A percentile compares a stretch with the other conserved stretches of the same genome.
phyloP scores from a whole-genome alignment of 2,113 vertebrate genomes.

The Callochromis pleurospilus region DNA sequence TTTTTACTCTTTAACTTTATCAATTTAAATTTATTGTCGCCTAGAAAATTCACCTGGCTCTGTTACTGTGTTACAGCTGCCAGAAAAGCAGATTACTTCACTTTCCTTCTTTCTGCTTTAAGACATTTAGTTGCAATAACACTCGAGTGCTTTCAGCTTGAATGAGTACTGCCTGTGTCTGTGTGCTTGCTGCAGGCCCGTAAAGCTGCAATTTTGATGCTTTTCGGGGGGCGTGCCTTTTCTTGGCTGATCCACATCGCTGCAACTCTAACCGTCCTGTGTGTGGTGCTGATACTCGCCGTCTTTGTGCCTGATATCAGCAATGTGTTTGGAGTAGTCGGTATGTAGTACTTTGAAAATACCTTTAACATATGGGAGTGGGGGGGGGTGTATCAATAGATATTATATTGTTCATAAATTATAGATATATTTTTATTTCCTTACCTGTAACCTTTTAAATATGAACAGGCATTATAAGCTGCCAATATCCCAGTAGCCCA shows the following conservation, averaged over 20 bases:
- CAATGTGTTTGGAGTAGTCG: constrained; percentile 87
- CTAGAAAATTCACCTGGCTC: background rate
- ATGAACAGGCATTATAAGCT: background rate
- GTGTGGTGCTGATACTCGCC: constrained; percentile 80
- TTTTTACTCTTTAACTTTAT: background rate
- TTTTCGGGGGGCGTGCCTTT: constrained; percentile 72
- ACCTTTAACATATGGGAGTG: background rate
- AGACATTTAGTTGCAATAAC: background rate
- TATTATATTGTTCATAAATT: background rate
- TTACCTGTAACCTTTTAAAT: background rate
- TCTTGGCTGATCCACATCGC: constrained; percentile 81
- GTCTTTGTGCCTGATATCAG: constrained; percentile 90
- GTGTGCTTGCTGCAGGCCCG: constrained; percentile 74
- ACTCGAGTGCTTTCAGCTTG: background rate
- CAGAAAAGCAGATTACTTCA: background rate
- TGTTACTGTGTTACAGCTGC: background rate
- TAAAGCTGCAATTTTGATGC: constrained; percentile 80
- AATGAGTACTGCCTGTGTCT: background rate
- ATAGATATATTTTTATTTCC: background rate
- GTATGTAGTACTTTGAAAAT: constrained; percentile 68
- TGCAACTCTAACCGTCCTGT: constrained; percentile 76
- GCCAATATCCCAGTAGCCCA: background rate
- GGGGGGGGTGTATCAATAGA: background rate
- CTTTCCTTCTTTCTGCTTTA: background rate
- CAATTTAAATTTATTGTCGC: background rate